These are phyloP conservation scores for Catagonus wagneri DNA, from an alignment of 2,113 vertebrate species.

Conservation along the genomic window DNA sequence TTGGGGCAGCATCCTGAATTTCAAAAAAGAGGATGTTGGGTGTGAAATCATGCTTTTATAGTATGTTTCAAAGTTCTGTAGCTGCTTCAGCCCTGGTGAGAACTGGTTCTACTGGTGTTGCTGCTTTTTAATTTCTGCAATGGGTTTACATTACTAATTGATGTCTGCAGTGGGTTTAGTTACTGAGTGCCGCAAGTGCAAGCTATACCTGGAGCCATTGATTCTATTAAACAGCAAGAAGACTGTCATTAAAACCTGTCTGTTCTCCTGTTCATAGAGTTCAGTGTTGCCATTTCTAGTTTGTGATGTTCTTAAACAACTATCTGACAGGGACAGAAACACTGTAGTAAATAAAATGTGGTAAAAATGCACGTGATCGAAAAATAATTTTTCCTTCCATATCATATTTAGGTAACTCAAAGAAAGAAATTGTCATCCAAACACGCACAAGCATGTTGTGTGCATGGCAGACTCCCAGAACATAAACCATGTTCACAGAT, in stretches of 20 bases:
- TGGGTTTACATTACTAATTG: no score
- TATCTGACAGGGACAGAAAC: not conserved
- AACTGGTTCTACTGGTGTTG: not conserved
- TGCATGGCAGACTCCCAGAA: not conserved
- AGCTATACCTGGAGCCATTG: not conserved
- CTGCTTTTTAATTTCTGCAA: not conserved
- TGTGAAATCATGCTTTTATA: not conserved
- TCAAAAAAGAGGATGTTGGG: not conserved
- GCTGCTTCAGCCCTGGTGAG: not conserved
- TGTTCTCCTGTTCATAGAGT: not conserved
- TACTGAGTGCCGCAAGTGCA: fast-evolving
- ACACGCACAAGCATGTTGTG: not conserved
- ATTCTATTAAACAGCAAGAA: not conserved
- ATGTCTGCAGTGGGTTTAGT: no score
- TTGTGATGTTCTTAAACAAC: not conserved
- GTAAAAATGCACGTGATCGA: not conserved
- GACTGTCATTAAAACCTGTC: not conserved
- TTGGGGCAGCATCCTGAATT: not conserved
- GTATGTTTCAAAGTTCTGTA: not conserved
- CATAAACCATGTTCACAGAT: not conserved
- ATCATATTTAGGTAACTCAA: not conserved
- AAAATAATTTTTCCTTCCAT: not conserved
- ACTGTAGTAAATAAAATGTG: not conserved
- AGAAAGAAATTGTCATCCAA: not conserved
- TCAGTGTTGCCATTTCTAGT: no score